These are phyloP conservation scores for Valencia hispanica DNA, from an alignment of 2,797 vertebrate species.

Conservation along the genomic window DNA sequence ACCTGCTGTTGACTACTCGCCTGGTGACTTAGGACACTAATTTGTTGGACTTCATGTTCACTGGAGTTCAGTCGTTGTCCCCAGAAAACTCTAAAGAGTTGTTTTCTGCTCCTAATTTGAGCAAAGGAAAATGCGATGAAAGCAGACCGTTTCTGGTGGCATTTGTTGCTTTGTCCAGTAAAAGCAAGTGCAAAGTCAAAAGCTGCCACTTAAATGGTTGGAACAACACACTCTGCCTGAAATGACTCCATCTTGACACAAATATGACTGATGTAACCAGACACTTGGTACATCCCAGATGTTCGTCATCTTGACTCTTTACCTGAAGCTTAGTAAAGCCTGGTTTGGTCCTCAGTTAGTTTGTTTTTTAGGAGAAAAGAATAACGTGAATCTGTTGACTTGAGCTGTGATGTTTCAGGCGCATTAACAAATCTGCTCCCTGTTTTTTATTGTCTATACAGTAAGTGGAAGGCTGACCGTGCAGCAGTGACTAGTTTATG, in stretches of 20 bases:
- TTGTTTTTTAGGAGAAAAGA: too few relatives aligned
- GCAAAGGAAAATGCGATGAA: not conserved
- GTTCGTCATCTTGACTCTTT: not conserved
- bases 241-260: too few relatives aligned
- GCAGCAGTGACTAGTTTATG: slow-evolving; percentile 90
- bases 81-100: not conserved
- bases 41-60: slow-evolving; percentile 17
- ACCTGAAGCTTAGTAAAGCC: not conserved
- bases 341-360: not conserved
- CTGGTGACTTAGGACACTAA: not conserved
- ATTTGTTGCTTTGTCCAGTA: not conserved
- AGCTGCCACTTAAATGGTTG: not conserved
- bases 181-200: not conserved
- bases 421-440: not conserved
- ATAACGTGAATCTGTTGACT: not conserved
- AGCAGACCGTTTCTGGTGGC: not conserved
- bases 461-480: slow-evolving; percentile 98
- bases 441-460: slow-evolving; percentile 49
- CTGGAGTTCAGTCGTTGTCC: slow-evolving; percentile 11
- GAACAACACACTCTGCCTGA: not conserved
- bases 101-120: not conserved
- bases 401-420: not conserved
- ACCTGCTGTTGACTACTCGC: not conserved
- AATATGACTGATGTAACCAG: not conserved
- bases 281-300: not conserved